A percentile compares a stretch with the other conserved stretches of the same genome.
Conservation (phyloP, 1,140 invertebrate genomes). For the Dolichoris vasculosae region DNA sequence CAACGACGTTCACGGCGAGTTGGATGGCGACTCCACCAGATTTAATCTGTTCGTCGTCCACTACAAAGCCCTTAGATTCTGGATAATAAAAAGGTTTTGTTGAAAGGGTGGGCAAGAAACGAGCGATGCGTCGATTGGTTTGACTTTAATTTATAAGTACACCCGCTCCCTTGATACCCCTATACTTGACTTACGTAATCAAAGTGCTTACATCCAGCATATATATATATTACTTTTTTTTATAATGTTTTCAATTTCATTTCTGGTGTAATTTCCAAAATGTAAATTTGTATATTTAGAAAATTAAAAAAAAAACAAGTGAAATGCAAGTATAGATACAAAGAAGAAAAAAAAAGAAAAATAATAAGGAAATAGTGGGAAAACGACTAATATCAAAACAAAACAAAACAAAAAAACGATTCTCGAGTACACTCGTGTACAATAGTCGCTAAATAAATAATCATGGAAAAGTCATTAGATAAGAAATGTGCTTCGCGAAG, state of each 20-base stretch:
- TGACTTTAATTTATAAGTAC: constrained; percentile 28
- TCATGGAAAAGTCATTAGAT: not conserved
- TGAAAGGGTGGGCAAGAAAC: constrained; percentile 39
- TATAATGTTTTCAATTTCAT: not conserved
- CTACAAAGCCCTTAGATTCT: constrained; percentile 68
- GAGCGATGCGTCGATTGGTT: constrained; percentile 28
- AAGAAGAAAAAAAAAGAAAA: not conserved
- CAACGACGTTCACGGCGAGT: constrained; percentile 68
- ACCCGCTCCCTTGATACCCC: not conserved
- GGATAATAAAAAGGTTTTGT: constrained; percentile 69
- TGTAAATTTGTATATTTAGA: not conserved
- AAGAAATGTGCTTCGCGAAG: not conserved
- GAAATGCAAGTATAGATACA: not conserved
- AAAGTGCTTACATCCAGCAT: not conserved
- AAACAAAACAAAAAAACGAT: constrained; percentile 14
- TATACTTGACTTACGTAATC: not conserved
- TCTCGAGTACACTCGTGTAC: constrained; percentile 10
- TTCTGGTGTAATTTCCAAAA: not conserved
- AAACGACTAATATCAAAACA: not conserved
- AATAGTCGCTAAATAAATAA: constrained; percentile 11
- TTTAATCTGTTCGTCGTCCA: constrained; percentile 67
- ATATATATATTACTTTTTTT: not conserved
- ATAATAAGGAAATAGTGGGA: not conserved
- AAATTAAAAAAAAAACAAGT: not conserved
- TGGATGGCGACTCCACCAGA: constrained; percentile 69